Evolutionary conservation across 2,797 vertebrate species (phyloP), one percentile per base, ranked within the genome.

Genomic region (Phoxinus dragarum): DNA sequence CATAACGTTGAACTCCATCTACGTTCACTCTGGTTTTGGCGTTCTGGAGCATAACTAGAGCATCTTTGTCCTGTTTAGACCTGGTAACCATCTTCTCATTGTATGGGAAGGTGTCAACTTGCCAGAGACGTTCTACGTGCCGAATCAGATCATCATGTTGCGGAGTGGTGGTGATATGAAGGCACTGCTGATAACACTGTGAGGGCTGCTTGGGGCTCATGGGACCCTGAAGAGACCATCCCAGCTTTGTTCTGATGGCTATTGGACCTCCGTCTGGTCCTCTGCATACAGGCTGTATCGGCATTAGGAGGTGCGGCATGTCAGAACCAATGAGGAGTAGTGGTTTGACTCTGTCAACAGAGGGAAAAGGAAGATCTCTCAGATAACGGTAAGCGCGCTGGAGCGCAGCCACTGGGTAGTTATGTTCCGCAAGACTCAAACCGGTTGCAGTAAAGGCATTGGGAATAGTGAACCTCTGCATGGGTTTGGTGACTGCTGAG

Each of bases 21-120:
- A 88, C 44, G 1, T 14, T 38, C n/a, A 83, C 54, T 1, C 61
- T 23, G 5, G 16, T 19, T 0, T 86, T 88, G 23, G 36, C n/a
- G n/a, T n/a, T 38, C 38, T 38, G 38, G 38, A 38, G 38, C 38
- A 38, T 38, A 6, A 6, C 38, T 0, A 38, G 38, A 49, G 75
- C 86, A 21, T 85, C 75, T 12, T 82, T 82, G 19, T 88, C 89
- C 27, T 88, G 73, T 10, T 87, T 89, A 0, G 68, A 89, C n/a
- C n/a, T n/a, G n/a, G n/a, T n/a, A n/a, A n/a, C n/a, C n/a, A n/a
- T n/a, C n/a, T n/a, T n/a, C n/a, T n/a, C n/a, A n/a, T n/a, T n/a
- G n/a, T n/a, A n/a, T n/a, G n/a, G n/a, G n/a, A n/a, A n/a, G n/a
- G n/a, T n/a, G n/a, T n/a, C n/a, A n/a, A n/a, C n/a, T n/a, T n/a